Evolutionary conservation across 2,888 invertebrate species (phyloP).

Genomic region (Ferdinandea cuprea): DNA sequence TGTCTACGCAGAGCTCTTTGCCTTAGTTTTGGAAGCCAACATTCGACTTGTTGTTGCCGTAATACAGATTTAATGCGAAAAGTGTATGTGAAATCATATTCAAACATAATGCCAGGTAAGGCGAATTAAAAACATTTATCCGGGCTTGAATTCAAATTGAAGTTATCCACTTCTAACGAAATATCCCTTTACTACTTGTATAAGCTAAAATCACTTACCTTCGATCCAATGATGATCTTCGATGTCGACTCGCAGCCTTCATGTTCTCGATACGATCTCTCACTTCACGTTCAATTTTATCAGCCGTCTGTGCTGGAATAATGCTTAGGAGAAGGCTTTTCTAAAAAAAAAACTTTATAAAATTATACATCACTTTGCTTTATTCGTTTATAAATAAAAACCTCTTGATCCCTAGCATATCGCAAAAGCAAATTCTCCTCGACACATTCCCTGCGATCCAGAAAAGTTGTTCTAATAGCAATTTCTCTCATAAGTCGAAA

Average conservation of each 20-base stretch:
- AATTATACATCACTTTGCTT: not conserved
- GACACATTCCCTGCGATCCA: constrained; percentile 93
- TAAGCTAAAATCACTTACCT: constrained; percentile 22
- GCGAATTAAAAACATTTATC: too few species aligned
- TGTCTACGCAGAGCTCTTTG: too few species aligned
- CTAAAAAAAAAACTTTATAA: constrained; percentile 83
- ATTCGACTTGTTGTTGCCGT: too few species aligned
- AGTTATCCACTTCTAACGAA: too few species aligned
- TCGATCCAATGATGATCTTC: constrained; percentile 54
- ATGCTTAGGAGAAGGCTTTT: constrained; percentile 93
- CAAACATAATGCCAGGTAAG: too few species aligned
- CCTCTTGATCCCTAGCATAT: constrained; percentile 94
- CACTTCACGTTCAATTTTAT: constrained; percentile 85
- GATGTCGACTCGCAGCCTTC: constrained; percentile 80
- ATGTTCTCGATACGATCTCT: constrained; percentile 85
- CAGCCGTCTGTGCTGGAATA: constrained; percentile 92
- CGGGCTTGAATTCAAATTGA: too few species aligned
- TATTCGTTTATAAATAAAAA: constrained; percentile 76
- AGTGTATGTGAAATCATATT: too few species aligned
- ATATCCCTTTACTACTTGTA: too few species aligned
- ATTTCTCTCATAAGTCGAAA: constrained; percentile 95
- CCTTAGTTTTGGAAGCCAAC: too few species aligned
- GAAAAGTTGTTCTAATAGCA: constrained; percentile 92
- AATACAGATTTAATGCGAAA: too few species aligned
- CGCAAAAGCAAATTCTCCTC: constrained; percentile 92